Percentiles rank a stretch among this genome's conserved stretches.
phyloP scores from a whole-genome alignment of 2,888 invertebrate genomes.

The Drosophila barbarae region DNA sequence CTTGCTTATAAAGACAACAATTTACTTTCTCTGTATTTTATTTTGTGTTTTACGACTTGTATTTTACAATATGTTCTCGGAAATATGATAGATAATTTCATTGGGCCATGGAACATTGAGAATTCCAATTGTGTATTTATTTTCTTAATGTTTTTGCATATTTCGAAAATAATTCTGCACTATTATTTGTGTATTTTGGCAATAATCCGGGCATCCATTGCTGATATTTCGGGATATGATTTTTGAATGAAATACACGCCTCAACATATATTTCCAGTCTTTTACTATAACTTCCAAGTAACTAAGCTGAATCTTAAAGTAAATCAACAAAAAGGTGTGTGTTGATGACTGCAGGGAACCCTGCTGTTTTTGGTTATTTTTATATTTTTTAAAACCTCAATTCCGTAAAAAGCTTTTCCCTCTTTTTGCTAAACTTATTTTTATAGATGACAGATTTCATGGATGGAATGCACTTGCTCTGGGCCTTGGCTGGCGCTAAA shows the following conservation, averaged over 20 bases:
- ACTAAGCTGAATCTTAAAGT: not conserved
- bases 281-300: not conserved
- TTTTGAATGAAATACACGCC: not conserved
- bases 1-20: not conserved
- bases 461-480: conserved; percentile 20
- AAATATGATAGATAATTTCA: not conserved
- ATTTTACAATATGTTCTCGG: not conserved
- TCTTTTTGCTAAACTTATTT: conserved; percentile 5
- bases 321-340: too few relatives aligned
- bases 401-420: too few relatives aligned
- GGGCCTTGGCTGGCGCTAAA: not conserved
- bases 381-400: not conserved
- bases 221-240: not conserved
- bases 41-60: too few relatives aligned
- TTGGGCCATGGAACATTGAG: conserved; percentile 3
- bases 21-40: not conserved
- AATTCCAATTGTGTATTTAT: conserved; percentile 5
- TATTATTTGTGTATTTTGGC: conserved; percentile 6
- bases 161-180: not conserved
- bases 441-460: conserved; percentile 9
- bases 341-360: too few relatives aligned
- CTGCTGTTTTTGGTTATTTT: not conserved
- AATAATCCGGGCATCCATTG: not conserved
- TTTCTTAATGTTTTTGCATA: not conserved
- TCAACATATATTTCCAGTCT: too few relatives aligned